These are phyloP conservation scores for Mallotus villosus DNA, from an alignment of 2,797 vertebrate species.

Conservation along the genomic window DNA sequence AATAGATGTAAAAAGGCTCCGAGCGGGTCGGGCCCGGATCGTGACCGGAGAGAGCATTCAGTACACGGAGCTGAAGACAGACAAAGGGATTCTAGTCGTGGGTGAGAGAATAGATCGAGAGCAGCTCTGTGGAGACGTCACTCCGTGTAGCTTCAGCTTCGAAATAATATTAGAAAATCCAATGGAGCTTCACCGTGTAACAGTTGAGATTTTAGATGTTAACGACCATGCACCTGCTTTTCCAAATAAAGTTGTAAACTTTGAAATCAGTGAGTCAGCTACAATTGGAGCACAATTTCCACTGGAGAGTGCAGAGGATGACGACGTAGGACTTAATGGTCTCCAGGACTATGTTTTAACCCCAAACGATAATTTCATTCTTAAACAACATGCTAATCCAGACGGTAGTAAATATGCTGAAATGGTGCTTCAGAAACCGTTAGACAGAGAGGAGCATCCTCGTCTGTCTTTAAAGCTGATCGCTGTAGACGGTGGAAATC, in stretches of 20 bases:
- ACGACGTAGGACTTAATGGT: slow-evolving; percentile 58
- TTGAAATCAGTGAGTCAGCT: slow-evolving; percentile 70
- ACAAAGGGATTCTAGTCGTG: slow-evolving; percentile 65
- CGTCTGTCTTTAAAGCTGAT: slow-evolving; percentile 56
- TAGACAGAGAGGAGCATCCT: slow-evolving; percentile 62
- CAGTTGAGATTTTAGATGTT: slow-evolving; percentile 62
- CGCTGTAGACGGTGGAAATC: slow-evolving; percentile 64
- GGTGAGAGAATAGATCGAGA: slow-evolving; percentile 70
- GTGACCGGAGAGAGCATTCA: slow-evolving; percentile 56
- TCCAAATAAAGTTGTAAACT: slow-evolving; percentile 45
- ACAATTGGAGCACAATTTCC: slow-evolving; percentile 52
- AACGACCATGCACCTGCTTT: slow-evolving; percentile 66
- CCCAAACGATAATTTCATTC: slow-evolving; percentile 54
- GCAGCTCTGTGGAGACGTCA: slow-evolving; percentile 61
- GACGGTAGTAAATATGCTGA: slow-evolving; percentile 62
- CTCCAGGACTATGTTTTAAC: slow-evolving; percentile 59
- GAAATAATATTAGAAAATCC: slow-evolving; percentile 66
- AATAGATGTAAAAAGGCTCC: slow-evolving; percentile 58
- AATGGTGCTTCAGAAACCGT: slow-evolving; percentile 59
- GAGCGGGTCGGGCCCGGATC: slow-evolving; percentile 60
- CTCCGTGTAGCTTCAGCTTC: slow-evolving; percentile 62
- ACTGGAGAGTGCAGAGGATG: slow-evolving; percentile 56
- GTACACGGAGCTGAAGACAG: slow-evolving; percentile 60
- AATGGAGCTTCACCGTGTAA: slow-evolving; percentile 60
- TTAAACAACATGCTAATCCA: slow-evolving; percentile 51